phyloP scores from a whole-genome alignment of 2,113 vertebrate genomes.

The Dipodomys stephensi region DNA sequence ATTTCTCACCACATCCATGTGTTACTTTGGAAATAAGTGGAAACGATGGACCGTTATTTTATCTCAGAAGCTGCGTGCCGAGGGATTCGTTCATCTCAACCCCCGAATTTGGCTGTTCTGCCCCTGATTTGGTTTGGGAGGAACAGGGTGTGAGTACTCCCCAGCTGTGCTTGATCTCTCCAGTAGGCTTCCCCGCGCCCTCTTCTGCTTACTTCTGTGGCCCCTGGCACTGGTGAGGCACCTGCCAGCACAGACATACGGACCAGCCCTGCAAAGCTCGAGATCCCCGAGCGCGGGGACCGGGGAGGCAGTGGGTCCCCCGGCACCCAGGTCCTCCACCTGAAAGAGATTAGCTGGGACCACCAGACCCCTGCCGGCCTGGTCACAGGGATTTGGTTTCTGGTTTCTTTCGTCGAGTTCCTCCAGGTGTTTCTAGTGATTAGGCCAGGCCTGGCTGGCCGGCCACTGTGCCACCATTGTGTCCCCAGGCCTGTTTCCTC shows the following conservation, averaged over 20 bases:
- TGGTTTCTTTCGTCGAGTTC: constrained; percentile 87
- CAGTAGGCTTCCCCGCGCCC: constrained; percentile 77
- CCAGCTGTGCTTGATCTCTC: constrained; percentile 58
- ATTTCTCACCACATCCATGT: no score
- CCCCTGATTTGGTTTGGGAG: not conserved
- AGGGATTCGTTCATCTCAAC: not conserved
- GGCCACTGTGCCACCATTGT: constrained; percentile 86
- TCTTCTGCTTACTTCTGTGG: constrained; percentile 70
- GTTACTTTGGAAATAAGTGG: not conserved
- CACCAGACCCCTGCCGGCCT: constrained; percentile 93
- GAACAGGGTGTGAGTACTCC: no score
- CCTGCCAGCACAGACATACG: constrained; percentile 83
- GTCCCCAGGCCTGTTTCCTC: constrained; percentile 79
- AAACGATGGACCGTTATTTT: accelerated
- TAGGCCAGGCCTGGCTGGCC: constrained; percentile 80
- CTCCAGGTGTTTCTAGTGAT: constrained; percentile 96
- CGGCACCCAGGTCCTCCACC: constrained; percentile 91
- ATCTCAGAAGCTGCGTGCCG: accelerated
- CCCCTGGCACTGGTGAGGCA: constrained; percentile 79
- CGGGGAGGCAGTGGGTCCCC: constrained; percentile 79
- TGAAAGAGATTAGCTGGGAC: constrained; percentile 95
- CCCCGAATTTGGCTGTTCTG: accelerated
- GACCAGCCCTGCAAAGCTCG: constrained; percentile 83
- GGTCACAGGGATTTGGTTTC: constrained; percentile 97
- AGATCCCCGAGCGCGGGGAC: constrained; percentile 79